These are phyloP conservation scores for Vireo griseus DNA, from an alignment of 2,797 vertebrate genomes.

Conservation along the genomic window DNA sequence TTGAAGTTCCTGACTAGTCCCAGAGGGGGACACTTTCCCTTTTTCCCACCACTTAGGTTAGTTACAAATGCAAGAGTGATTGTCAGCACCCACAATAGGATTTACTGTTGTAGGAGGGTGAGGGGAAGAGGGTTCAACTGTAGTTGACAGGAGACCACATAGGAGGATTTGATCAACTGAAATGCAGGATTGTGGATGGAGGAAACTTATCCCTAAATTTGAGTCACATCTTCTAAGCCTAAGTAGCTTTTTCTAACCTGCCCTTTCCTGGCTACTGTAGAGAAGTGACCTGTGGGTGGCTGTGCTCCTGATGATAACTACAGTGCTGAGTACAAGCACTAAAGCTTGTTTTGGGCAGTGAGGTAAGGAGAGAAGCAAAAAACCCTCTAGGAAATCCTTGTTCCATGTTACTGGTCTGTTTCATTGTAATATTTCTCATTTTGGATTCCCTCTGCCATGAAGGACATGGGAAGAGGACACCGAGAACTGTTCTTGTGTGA, in stretches of 20 bases:
- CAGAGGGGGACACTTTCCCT: not conserved
- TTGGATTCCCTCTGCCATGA: not conserved
- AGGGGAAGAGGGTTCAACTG: not conserved
- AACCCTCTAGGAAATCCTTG: not conserved
- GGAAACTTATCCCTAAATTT: not conserved
- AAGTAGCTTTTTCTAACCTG: not conserved
- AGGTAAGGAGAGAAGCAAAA: not conserved
- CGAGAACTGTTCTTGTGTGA: not conserved
- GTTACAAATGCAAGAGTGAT: not conserved
- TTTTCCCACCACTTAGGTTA: not conserved
- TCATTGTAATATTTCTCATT: not conserved
- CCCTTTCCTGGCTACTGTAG: not conserved
- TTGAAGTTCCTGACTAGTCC: slow-evolving; percentile 11
- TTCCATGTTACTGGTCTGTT: fast-evolving
- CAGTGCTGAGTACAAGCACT: not conserved
- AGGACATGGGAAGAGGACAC: not conserved
- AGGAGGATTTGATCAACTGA: not conserved
- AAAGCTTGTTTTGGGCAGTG: not conserved
- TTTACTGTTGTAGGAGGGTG: not conserved
- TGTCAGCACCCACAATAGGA: not conserved
- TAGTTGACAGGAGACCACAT: not conserved
- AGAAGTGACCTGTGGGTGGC: not conserved
- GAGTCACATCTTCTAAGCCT: not conserved
- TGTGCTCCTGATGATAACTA: not conserved
- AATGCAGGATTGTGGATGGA: not conserved